Evolutionary conservation across 2,797 vertebrate genomes (phyloP), one percentile per base, ranked within the genome.

Genomic region (Sebastes baramenuke): DNA sequence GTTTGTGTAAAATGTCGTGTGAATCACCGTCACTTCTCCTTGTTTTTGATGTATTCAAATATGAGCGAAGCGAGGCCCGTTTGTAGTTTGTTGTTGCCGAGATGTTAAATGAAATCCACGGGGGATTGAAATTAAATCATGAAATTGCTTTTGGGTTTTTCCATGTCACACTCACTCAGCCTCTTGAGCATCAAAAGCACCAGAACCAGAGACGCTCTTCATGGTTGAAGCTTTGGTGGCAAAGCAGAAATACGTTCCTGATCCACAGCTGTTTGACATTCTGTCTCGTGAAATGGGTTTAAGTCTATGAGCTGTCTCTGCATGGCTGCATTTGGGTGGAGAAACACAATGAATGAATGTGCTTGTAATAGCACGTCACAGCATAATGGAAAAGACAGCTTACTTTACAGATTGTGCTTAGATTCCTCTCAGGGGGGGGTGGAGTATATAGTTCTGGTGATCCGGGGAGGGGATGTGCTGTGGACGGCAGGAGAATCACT

Each of bases 371-470:
- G 85, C 87, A 65, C 69, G 82, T 88, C 87, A 29, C 67, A 52
- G 54, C 83, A 79, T 86, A 90, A 92, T 92, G 92, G 86, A 92
- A 92, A 94, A 84, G 68, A 88, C 89, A 82, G 91, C 91, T 88
- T 90, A 88, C 85, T 89, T 81, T 81, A 88, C 91, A 92, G 91
- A 92, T 92, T 77, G 84, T 65, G 78, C 72, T 80, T 79, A 22
- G 88, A 90, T 87, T 85, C 55, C 80, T 89, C 81, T 78, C 16
- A 3, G 69, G 25, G 42, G 10, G 36, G 14, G 32, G 70, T 61
- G 72, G 62, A 18, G 61, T 5, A n/a, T 81, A 38, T 24, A 56
- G 67, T 61, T 75, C 34, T 34, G 46, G 72, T 56, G 81, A 87
- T 83, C 66, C 62, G 11, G 49, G 18, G 54, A 83, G 82, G 66